These are phyloP conservation scores for Augochlorella aurata DNA, from an alignment of 2,888 invertebrate genomes.

Conservation along the genomic window DNA sequence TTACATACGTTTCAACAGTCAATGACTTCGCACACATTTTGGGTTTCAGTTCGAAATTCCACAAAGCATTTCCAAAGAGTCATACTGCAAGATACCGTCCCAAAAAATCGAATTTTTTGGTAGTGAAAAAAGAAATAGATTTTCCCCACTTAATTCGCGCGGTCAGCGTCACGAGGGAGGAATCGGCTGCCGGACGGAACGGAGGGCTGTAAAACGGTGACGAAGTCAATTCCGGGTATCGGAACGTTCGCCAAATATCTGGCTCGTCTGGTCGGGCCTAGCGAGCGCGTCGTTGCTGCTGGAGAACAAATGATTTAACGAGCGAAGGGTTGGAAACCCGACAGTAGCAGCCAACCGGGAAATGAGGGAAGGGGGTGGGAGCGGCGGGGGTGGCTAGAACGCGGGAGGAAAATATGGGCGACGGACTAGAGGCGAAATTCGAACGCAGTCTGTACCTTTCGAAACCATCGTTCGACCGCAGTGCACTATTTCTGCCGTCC, in stretches of 20 bases:
- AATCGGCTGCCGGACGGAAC: neutral
- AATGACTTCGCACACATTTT: too few species aligned
- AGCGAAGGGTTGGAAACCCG: slow-evolving; percentile 73
- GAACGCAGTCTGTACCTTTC: slow-evolving; percentile 29
- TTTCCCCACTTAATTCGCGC: slow-evolving; percentile 17
- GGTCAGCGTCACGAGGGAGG: slow-evolving; percentile 8
- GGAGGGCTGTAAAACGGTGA: neutral
- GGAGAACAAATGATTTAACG: slow-evolving; percentile 77
- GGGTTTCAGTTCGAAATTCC: too few species aligned
- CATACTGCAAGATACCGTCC: too few species aligned
- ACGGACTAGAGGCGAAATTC: slow-evolving; percentile 52
- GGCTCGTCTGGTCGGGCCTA: slow-evolving; percentile 27
- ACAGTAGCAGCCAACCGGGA: slow-evolving; percentile 74
- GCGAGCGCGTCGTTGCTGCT: slow-evolving; percentile 60
- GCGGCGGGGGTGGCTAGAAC: slow-evolving; percentile 15
- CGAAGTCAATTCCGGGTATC: slow-evolving; percentile 20
- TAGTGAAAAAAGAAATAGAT: too few species aligned
- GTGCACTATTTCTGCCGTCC: slow-evolving; percentile 9
- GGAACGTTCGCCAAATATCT: slow-evolving; percentile 32
- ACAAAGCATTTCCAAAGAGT: too few species aligned
- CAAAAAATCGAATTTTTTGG: neutral
- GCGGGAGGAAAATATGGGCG: slow-evolving; percentile 46
- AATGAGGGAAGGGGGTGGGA: slow-evolving; percentile 59
- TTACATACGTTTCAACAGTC: too few species aligned
- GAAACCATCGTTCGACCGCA: slow-evolving; percentile 29